These are phyloP conservation scores for Drosophila pandora DNA, from an alignment of 1,140 invertebrate species.

Conservation along the genomic window DNA sequence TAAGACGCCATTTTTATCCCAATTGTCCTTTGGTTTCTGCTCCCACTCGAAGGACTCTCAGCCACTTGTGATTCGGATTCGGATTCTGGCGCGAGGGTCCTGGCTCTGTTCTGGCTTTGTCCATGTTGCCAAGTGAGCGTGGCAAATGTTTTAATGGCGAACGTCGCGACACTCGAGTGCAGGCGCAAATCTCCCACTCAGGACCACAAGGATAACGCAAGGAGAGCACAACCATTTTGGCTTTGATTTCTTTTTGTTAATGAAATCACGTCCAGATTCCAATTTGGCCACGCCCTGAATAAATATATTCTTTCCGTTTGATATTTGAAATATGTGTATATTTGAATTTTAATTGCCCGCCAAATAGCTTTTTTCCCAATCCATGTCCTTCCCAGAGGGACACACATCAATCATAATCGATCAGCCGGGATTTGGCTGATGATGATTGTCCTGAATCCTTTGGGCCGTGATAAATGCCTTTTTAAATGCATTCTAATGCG, in stretches of 20 bases:
- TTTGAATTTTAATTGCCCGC: slow-evolving; percentile 76
- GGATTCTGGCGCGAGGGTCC: slow-evolving; percentile 18
- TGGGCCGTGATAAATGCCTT: slow-evolving; percentile 65
- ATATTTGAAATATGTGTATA: slow-evolving; percentile 34
- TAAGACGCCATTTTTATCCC: slow-evolving; percentile 77
- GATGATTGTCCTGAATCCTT: slow-evolving; percentile 56
- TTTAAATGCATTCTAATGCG: slow-evolving; percentile 80
- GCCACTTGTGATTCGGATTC: slow-evolving; percentile 27
- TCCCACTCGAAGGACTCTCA: slow-evolving; percentile 27
- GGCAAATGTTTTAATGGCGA: slow-evolving; percentile 77
- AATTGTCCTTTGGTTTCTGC: slow-evolving; percentile 42
- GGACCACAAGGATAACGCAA: slow-evolving; percentile 22
- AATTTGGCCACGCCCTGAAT: slow-evolving; percentile 34
- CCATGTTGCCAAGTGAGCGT: slow-evolving; percentile 71
- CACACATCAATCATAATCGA: slow-evolving; percentile 76
- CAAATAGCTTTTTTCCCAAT: slow-evolving; percentile 30
- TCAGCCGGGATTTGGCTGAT: slow-evolving; percentile 60
- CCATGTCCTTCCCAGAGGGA: not conserved
- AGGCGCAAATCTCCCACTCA: slow-evolving; percentile 27
- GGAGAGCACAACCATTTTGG: slow-evolving; percentile 27
- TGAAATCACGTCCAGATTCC: slow-evolving; percentile 70
- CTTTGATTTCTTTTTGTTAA: slow-evolving; percentile 66
- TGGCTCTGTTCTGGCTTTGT: slow-evolving; percentile 32
- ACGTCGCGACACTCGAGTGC: slow-evolving; percentile 74
- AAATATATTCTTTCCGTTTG: slow-evolving; percentile 19